Conservation (phyloP, 2,888 invertebrate species). For the Griposia aprilina region DNA sequence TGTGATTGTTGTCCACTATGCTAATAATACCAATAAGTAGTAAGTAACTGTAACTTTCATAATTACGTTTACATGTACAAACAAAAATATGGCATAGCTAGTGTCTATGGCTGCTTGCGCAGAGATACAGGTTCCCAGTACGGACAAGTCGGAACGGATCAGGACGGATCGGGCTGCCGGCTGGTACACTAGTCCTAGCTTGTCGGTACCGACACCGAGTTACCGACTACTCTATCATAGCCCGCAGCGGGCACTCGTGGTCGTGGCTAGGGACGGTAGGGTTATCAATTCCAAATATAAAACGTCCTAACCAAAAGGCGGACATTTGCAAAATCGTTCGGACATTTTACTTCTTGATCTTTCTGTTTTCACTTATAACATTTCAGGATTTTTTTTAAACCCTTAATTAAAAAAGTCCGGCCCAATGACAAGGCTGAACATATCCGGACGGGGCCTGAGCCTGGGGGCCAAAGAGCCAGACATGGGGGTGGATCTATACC, state of each 20-base stretch:
- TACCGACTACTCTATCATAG: not conserved
- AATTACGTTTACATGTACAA: not conserved
- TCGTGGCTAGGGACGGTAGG: not conserved
- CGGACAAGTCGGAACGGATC: not conserved
- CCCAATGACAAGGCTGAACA: no score
- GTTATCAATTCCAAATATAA: no score
- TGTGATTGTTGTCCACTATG: conserved; percentile 29
- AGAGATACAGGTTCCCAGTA: not conserved
- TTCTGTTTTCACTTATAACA: no score
- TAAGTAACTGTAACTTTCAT: not conserved
- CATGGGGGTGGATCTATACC: no score
- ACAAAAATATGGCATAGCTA: not conserved
- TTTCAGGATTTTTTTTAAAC: no score
- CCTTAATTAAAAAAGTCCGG: no score
- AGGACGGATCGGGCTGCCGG: not conserved
- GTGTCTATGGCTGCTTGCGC: not conserved
- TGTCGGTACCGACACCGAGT: not conserved
- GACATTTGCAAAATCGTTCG: no score
- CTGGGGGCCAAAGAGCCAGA: no score
- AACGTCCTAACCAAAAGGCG: no score
- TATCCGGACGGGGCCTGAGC: no score
- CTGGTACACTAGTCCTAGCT: not conserved
- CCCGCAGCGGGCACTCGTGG: not conserved
- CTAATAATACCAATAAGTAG: conserved; percentile 15
- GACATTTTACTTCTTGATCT: no score